Percentiles rank a stretch among this genome's conserved stretches.
phyloP scores from a whole-genome alignment of 2,113 vertebrate genomes.

The Oreochromis tanganicae region DNA sequence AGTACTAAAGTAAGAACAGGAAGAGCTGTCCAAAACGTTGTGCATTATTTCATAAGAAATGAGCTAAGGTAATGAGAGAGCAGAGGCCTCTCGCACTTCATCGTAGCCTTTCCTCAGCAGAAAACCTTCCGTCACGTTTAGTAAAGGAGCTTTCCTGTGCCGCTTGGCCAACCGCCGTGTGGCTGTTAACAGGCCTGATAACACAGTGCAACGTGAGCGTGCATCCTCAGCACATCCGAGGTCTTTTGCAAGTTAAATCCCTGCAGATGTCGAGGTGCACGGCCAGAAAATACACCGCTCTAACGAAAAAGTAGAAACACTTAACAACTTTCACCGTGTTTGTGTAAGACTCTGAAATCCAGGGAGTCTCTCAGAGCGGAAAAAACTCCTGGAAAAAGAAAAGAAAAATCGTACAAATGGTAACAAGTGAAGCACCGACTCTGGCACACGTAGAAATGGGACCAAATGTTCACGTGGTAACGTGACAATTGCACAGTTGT shows the following conservation, averaged over 20 bases:
- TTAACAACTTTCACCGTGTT: neutral
- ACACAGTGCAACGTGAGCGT: neutral
- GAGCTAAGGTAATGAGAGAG: neutral
- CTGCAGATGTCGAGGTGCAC: neutral
- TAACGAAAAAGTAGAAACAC: neutral
- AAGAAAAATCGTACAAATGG: neutral
- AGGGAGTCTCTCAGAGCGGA: neutral
- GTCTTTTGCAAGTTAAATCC: constrained; percentile 31
- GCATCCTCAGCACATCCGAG: neutral
- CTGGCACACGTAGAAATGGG: neutral
- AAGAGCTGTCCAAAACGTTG: neutral
- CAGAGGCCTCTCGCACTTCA: neutral
- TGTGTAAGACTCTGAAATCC: constrained; percentile 20
- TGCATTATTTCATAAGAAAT: constrained; percentile 29
- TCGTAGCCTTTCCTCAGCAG: neutral
- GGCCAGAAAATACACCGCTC: neutral
- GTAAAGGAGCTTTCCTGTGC: neutral
- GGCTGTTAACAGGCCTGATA: neutral
- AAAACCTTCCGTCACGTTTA: neutral
- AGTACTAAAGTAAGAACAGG: neutral
- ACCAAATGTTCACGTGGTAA: neutral
- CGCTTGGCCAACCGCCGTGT: neutral
- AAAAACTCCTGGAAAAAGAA: neutral
- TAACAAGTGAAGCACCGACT: neutral
- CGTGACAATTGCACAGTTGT: neutral